Evolutionary conservation across 1,140 invertebrate species (phyloP), one percentile per base, ranked within the genome.

Genomic region (Meloidogyne hapla): DNA sequence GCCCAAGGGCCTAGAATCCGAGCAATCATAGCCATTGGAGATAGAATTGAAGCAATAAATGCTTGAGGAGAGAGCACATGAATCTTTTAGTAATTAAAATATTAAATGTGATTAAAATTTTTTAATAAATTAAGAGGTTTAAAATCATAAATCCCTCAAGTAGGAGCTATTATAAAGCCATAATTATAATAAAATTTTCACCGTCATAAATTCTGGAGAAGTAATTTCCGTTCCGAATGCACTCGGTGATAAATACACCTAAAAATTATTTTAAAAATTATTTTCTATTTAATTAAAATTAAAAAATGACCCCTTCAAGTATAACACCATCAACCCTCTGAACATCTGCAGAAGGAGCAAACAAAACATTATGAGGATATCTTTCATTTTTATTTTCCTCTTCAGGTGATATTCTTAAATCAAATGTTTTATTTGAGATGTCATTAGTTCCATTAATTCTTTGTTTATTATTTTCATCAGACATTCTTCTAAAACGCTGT

Each of bases 31-130:
- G 77, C 77, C 61, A 66, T 70, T 56, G 77, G 77, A 38, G 66
- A 63, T 6, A 78, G 66, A 45, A 78, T 78, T 23, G 77, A 69
- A 21, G 77, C 62, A 15, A 78, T 33, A 71, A 78, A 78, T 12
- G 77, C 77, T 25, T 74, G 75, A 12, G 77, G 77, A 3, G 76
- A 78, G 1, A 78, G 66, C 6, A 72, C 70, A n/a, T 56, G 48
- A 21, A 56, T 18, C 48, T 56, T 56, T 42, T 0, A 42, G 9
- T 42, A 56, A 18, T 18, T 5, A 5, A 48, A 48, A 2, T 56
- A 45, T 56, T 3, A 48, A 48, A 15, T 15, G 1, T 12, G 13
- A 13, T 18, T 18, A 48, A 18, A 3, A 3, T 48, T 3, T 18
- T n/a, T n/a, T n/a, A n/a, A n/a, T n/a, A n/a, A n/a, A n/a, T n/a